Evolutionary conservation across 2,113 vertebrate species (phyloP).

Genomic region (Todiramphus chloris): DNA sequence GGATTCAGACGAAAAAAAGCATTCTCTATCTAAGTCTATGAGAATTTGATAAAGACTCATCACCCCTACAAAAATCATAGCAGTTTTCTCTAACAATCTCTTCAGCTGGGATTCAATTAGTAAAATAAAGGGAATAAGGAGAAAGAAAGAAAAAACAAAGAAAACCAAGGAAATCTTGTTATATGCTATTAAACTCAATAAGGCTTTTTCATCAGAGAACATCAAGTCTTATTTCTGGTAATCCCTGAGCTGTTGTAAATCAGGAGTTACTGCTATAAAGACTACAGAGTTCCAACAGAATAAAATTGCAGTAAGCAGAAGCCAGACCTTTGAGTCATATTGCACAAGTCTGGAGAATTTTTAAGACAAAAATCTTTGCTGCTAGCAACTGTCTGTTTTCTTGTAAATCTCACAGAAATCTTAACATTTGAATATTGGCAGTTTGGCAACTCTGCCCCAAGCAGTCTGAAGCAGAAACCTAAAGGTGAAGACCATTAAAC

Average conservation of each 20-base stretch:
- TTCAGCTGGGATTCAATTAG: slow-evolving; percentile 28
- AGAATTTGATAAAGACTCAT: slow-evolving; percentile 10
- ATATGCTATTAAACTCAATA: slow-evolving; percentile 37
- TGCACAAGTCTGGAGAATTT: not conserved
- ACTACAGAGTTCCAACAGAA: not conserved
- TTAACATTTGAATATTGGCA: not conserved
- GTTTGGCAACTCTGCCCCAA: not conserved
- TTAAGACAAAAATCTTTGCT: not conserved
- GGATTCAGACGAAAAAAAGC: not conserved
- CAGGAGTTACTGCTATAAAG: not conserved
- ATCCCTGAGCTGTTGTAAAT: slow-evolving; percentile 1
- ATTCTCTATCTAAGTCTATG: not conserved
- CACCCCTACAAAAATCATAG: not conserved
- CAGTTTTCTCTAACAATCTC: not conserved
- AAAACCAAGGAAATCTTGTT: slow-evolving; percentile 40
- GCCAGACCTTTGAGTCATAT: not conserved
- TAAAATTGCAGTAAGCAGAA: not conserved
- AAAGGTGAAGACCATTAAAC: not conserved
- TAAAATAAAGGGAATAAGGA: slow-evolving; percentile 7
- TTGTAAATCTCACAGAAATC: not conserved
- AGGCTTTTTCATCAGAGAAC: slow-evolving; percentile 42
- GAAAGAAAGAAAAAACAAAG: not conserved
- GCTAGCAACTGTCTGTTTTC: not conserved
- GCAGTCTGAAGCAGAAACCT: not conserved
- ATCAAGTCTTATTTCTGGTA: slow-evolving; percentile 48